These are phyloP conservation scores for Heliconius hortense DNA, from an alignment of 2,888 invertebrate species.

Conservation along the genomic window DNA sequence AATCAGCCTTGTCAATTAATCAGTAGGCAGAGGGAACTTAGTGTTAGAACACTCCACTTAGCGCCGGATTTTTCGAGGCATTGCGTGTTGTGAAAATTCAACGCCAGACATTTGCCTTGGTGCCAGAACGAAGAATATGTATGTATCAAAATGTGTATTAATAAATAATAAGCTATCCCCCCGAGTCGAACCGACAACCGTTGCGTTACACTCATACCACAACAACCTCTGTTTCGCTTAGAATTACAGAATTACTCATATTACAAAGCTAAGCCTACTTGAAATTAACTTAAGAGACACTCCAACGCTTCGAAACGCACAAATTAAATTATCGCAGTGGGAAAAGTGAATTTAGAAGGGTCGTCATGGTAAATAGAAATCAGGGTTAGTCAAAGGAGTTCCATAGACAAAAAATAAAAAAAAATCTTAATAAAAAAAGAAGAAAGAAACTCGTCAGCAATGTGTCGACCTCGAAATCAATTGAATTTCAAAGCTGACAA, in stretches of 20 bases:
- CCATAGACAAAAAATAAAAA: conserved; percentile 53
- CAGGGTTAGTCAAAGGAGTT: conserved; percentile 50
- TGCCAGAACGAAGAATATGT: too few species aligned
- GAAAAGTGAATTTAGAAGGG: conserved; percentile 41
- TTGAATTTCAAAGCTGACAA: conserved; percentile 81
- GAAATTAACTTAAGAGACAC: conserved; percentile 36
- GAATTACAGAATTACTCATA: conserved; percentile 6
- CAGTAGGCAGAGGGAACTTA: too few species aligned
- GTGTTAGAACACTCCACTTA: too few species aligned
- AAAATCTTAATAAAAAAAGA: conserved; percentile 61
- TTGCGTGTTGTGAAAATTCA: too few species aligned
- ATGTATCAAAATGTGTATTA: too few species aligned
- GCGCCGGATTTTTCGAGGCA: too few species aligned
- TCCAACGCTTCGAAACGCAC: conserved; percentile 36
- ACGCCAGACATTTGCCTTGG: too few species aligned
- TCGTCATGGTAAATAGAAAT: conserved; percentile 40
- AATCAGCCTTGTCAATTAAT: too few species aligned
- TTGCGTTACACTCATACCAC: too few species aligned
- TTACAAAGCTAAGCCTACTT: conserved; percentile 29
- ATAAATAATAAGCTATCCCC: too few species aligned
- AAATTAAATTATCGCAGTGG: conserved; percentile 39
- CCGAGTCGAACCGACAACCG: too few species aligned
- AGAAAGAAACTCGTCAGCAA: conserved; percentile 73
- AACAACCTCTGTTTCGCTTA: neutral
- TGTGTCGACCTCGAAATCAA: conserved; percentile 77